These are phyloP conservation scores for Cataglyphis hispanica DNA, from an alignment of 1,140 invertebrate genomes.

Conservation along the genomic window DNA sequence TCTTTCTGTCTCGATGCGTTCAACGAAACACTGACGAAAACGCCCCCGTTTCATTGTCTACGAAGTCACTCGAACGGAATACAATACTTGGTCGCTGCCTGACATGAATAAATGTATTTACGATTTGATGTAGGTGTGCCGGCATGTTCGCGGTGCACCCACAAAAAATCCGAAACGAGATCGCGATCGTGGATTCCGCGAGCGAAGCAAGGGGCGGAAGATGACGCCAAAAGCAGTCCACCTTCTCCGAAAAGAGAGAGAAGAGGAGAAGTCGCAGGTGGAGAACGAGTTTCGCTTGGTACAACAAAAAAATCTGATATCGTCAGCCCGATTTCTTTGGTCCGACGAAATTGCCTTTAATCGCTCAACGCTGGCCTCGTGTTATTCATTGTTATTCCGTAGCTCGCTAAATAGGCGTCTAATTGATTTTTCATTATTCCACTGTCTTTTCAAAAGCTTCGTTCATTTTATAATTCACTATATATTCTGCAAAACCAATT, in stretches of 20 bases:
- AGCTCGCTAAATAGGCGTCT: slow-evolving; percentile 40
- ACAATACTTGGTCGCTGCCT: slow-evolving; percentile 76
- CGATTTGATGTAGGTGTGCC: slow-evolving; percentile 78
- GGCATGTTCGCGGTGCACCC: slow-evolving; percentile 64
- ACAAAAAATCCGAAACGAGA: slow-evolving; percentile 73
- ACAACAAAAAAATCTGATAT: slow-evolving; percentile 50
- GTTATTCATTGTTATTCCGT: slow-evolving; percentile 18
- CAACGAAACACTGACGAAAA: slow-evolving; percentile 67
- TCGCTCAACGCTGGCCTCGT: slow-evolving; percentile 19
- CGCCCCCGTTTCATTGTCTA: slow-evolving; percentile 77
- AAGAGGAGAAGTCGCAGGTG: slow-evolving; percentile 59
- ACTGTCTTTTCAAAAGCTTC: slow-evolving; percentile 5
- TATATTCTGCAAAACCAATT: slow-evolving; percentile 14
- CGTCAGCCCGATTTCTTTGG: slow-evolving; percentile 66
- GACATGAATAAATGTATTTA: slow-evolving; percentile 80
- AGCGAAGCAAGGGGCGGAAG: slow-evolving; percentile 23
- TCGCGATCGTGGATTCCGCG: slow-evolving; percentile 67
- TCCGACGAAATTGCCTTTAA: slow-evolving; percentile 67
- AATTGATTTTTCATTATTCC: slow-evolving; percentile 52
- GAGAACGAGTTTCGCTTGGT: slow-evolving; percentile 68
- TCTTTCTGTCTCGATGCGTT: slow-evolving; percentile 28
- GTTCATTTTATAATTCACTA: background rate
- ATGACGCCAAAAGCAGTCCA: slow-evolving; percentile 12
- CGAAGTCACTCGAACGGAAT: slow-evolving; percentile 66
- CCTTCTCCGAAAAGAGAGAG: slow-evolving; percentile 63